Evolutionary conservation across 2,797 vertebrate species (phyloP).

Genomic region (Ctenopoma kingsleyae): DNA sequence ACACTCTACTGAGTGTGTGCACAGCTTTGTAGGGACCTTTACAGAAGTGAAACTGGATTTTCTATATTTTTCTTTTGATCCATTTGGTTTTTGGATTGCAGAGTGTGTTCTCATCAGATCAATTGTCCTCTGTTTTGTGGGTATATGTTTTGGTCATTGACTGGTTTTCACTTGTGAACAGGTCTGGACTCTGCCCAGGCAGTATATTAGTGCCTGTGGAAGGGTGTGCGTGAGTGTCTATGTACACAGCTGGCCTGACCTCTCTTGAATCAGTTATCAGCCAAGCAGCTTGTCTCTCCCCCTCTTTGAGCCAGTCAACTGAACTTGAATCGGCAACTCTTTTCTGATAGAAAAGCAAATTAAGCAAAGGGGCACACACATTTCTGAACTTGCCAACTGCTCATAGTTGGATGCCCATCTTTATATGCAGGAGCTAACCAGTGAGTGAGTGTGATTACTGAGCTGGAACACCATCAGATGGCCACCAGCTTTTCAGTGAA

Average conservation of each 20-base stretch:
- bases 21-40: background rate
- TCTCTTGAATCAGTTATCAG: conserved; percentile 35
- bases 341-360: conserved; percentile 24
- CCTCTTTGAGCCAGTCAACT: conserved; percentile 9
- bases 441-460: conserved; percentile 22
- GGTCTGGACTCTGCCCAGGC: background rate
- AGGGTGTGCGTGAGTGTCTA: conserved; percentile 7
- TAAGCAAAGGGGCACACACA: background rate
- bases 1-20: conserved; percentile 2
- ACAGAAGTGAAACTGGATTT: background rate
- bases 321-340: background rate
- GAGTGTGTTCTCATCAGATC: conserved; percentile 19
- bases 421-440: conserved; percentile 21
- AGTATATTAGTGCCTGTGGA: conserved; percentile 6
- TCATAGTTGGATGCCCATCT: background rate
- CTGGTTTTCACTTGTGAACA: conserved; percentile 19
- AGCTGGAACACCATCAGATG: conserved; percentile 22
- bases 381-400: conserved; percentile 13
- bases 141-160: conserved; percentile 22
- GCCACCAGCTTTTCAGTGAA: conserved; percentile 16
- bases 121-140: conserved; percentile 4
- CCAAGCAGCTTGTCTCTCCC: conserved; percentile 24
- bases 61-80: conserved; percentile 10
- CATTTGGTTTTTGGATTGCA: conserved; percentile 7
- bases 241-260: conserved; percentile 30